These are phyloP conservation scores for Lasioglossum leucozonium DNA, from an alignment of 2,888 invertebrate genomes.

Conservation along the genomic window DNA sequence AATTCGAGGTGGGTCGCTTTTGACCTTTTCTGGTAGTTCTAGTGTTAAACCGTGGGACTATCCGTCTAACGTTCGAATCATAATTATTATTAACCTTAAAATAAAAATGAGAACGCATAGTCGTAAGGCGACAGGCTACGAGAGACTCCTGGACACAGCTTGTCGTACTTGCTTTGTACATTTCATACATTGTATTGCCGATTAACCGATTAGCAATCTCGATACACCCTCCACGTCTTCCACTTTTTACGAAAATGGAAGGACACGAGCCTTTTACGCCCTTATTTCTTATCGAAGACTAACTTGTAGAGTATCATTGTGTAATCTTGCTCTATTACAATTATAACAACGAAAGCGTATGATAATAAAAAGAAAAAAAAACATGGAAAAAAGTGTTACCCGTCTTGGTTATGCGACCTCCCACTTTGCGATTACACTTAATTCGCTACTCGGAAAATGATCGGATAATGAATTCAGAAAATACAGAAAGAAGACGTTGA, in stretches of 20 bases:
- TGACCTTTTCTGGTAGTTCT: neutral
- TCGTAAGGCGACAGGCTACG: conserved; percentile 56
- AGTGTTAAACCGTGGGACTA: conserved; percentile 2
- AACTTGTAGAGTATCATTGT: conserved; percentile 81
- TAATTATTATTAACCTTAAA: conserved; percentile 59
- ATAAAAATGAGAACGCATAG: conserved; percentile 46
- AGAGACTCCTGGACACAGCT: conserved; percentile 33
- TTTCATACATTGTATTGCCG: conserved; percentile 75
- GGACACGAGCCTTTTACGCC: conserved; percentile 60
- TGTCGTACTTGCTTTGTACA: conserved; percentile 79
- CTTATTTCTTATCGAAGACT: conserved; percentile 80
- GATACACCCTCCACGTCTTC: conserved; percentile 49
- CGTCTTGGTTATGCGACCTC: neutral
- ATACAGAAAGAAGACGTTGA: neutral
- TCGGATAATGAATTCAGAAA: neutral
- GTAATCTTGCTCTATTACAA: conserved; percentile 79
- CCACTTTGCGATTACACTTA: neutral
- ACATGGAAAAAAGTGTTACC: conserved; percentile 9
- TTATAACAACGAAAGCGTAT: conserved; percentile 77
- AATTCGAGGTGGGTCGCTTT: neutral
- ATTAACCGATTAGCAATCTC: conserved; percentile 67
- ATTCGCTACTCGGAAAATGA: neutral
- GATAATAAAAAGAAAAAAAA: conserved; percentile 66
- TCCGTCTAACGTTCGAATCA: conserved; percentile 53
- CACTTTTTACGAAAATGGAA: conserved; percentile 46